Conservation (phyloP, 2,888 invertebrate genomes). For the Eilema griseolum region DNA sequence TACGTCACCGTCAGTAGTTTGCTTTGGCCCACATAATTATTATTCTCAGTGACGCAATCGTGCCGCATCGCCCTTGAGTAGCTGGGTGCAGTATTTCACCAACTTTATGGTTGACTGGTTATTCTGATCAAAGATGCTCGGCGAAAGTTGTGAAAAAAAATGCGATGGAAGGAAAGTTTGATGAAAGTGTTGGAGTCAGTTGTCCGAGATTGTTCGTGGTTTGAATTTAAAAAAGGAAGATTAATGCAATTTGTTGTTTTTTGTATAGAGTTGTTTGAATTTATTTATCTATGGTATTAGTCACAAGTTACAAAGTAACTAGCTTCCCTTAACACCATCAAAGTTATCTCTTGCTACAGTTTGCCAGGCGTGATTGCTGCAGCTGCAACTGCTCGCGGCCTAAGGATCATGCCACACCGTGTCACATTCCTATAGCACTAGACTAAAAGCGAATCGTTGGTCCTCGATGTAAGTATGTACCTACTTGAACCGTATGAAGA, state of each 20-base stretch:
- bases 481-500: no score
- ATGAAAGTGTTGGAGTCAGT: neutral
- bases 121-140: slow-evolving; percentile 15
- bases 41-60: slow-evolving; percentile 42
- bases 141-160: slow-evolving; percentile 45
- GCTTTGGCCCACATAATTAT: slow-evolving; percentile 42
- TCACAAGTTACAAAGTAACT: neutral
- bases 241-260: neutral
- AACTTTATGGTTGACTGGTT: slow-evolving; percentile 22
- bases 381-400: neutral
- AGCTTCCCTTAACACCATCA: neutral
- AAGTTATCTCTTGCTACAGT: neutral
- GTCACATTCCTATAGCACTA: no score
- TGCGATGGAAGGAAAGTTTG: slow-evolving; percentile 32
- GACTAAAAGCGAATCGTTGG: no score
- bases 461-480: no score
- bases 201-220: slow-evolving; percentile 12
- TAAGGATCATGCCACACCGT: neutral
- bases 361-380: neutral
- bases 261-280: neutral
- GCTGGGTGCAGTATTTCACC: slow-evolving; percentile 34
- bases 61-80: slow-evolving; percentile 39
- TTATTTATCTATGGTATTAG: neutral
- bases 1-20: slow-evolving; percentile 29
- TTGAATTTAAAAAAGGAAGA: slow-evolving; percentile 28